A percentile compares a stretch with the other conserved stretches of the same genome.
These are phyloP conservation scores for Spheniscus humboldti DNA, from an alignment of 2,797 vertebrate species.

Conservation along the genomic window DNA sequence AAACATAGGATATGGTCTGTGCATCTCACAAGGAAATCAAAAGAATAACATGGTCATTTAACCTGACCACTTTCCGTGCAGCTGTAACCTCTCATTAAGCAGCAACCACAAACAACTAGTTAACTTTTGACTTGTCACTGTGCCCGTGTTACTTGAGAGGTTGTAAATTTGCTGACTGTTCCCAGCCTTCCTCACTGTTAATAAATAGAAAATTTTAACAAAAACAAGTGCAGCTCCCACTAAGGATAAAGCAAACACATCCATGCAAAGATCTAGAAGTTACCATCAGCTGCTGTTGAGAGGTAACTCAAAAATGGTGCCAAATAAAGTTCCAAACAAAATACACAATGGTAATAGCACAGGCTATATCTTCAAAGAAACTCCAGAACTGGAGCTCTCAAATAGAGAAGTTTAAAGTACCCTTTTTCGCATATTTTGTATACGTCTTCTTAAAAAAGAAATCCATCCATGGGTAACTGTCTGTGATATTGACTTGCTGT, in stretches of 20 bases:
- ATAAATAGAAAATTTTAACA: neutral
- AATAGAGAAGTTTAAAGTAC: neutral
- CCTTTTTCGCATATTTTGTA: neutral
- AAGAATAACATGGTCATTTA: neutral
- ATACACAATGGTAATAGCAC: neutral
- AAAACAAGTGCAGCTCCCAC: neutral
- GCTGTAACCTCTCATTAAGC: neutral
- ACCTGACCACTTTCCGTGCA: rapidly evolving
- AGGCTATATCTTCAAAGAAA: neutral
- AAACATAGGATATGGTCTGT: neutral
- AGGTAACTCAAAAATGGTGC: neutral
- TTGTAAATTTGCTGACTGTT: neutral
- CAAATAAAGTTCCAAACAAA: neutral
- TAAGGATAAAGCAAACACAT: neutral
- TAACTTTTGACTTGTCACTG: neutral
- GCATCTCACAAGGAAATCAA: neutral
- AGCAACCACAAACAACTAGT: neutral
- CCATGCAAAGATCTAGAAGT: neutral
- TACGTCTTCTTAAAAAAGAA: neutral
- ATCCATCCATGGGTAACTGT: neutral
- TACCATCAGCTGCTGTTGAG: neutral
- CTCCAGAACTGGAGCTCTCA: neutral
- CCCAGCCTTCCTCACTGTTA: neutral
- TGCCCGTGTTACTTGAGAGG: neutral
- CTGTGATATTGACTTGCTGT: neutral